phyloP scores from a whole-genome alignment of 1,140 invertebrate species.

The Elymnias hypermnestra region DNA sequence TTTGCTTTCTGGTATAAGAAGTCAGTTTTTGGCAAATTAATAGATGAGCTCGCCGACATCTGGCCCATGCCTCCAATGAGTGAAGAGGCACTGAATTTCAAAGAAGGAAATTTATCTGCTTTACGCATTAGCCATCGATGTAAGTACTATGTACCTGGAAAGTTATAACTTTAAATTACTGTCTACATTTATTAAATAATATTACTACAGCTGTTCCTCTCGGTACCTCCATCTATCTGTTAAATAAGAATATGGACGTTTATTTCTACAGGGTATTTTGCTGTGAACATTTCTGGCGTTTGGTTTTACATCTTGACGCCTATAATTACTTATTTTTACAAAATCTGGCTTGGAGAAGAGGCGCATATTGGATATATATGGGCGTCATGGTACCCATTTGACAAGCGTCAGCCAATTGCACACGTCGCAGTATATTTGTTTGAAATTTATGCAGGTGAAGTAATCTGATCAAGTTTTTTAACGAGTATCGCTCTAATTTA shows the following conservation, averaged over 20 bases:
- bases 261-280: conserved; percentile 47
- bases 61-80: conserved; percentile 55
- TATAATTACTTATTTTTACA: conserved; percentile 43
- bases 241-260: no score
- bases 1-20: conserved; percentile 59
- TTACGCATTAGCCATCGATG: conserved; percentile 49
- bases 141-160: conserved; percentile 22
- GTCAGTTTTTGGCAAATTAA: conserved; percentile 47
- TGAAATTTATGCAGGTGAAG: conserved; percentile 60
- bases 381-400: conserved; percentile 66
- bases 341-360: conserved; percentile 32
- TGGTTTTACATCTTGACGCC: conserved; percentile 63
- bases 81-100: conserved; percentile 40
- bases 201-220: no score
- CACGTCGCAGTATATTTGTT: conserved; percentile 58
- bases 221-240: no score
- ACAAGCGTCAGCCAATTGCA: conserved; percentile 47
- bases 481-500: no score
- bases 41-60: conserved; percentile 50
- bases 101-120: conserved; percentile 44
- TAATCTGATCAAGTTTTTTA: neutral
- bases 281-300: conserved; percentile 45
- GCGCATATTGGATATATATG: conserved; percentile 51
- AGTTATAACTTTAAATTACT: neutral
- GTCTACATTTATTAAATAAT: no score